Evolutionary conservation across 1,140 invertebrate genomes (phyloP).

Genomic region (Drosophila pallidifrons): DNA sequence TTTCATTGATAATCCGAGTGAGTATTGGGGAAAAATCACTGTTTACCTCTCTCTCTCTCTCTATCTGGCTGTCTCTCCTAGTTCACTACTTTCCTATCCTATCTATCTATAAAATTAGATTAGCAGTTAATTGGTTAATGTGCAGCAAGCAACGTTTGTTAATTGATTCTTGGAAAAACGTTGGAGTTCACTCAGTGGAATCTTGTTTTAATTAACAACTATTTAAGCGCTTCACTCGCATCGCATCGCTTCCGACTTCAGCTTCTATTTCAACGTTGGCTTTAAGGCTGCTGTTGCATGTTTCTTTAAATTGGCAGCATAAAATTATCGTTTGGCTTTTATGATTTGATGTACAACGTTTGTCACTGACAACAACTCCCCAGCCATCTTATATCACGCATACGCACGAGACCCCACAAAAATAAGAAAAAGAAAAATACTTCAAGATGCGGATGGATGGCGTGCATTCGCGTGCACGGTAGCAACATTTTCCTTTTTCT

Average conservation of each 20-base stretch:
- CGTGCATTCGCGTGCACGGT: slow-evolving; percentile 41
- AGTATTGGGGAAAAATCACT: slow-evolving; percentile 46
- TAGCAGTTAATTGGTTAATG: slow-evolving; percentile 84
- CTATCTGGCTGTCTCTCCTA: neutral
- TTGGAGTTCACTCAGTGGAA: slow-evolving; percentile 24
- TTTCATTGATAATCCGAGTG: slow-evolving; percentile 73
- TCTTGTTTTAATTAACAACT: slow-evolving; percentile 79
- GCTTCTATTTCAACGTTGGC: neutral
- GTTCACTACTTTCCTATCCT: slow-evolving; percentile 18
- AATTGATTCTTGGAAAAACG: slow-evolving; percentile 75
- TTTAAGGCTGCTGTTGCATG: slow-evolving; percentile 36
- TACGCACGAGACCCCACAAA: slow-evolving; percentile 8
- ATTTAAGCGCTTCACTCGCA: slow-evolving; percentile 51
- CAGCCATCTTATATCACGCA: slow-evolving; percentile 15
- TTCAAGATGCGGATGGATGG: neutral
- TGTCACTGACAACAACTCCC: slow-evolving; percentile 30
- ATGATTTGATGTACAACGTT: slow-evolving; percentile 39
- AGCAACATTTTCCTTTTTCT: slow-evolving; percentile 34
- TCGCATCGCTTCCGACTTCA: slow-evolving; percentile 37
- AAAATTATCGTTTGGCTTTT: slow-evolving; percentile 63
- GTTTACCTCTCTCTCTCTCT: slow-evolving; percentile 10
- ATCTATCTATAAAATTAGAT: slow-evolving; percentile 82
- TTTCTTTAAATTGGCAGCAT: slow-evolving; percentile 70
- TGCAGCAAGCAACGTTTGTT: slow-evolving; percentile 82
- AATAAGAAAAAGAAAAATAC: neutral